Evolutionary conservation across 2,113 vertebrate genomes (phyloP), one percentile per base, ranked within the genome.

Genomic region (Gavialis gangeticus): DNA sequence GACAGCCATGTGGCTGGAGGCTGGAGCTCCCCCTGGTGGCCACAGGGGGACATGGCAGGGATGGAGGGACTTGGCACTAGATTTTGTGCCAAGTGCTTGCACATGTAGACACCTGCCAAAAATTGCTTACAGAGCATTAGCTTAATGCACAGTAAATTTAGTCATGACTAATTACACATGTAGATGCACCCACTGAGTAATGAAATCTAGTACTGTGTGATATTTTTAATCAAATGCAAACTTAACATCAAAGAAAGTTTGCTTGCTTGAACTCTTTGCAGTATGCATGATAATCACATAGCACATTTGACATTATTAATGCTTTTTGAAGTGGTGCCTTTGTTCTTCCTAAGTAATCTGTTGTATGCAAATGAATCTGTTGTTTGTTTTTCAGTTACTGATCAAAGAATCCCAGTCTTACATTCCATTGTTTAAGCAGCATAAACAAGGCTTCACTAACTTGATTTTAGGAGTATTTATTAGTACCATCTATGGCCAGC

Each of bases 171-270:
- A 17, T 76, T 94, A 87, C 80, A 89, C 19, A 80, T 46, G 46
- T 46, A 46, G 46, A 46, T 46, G 46, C 9, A 46, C 46, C 46
- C 46, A 46, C 46, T 46, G 5, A 86, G 87, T 79, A 92, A 94
- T 12, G 37, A 92, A 92, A 87, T 94, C 89, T 83, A 13, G 12
- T 96, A 69, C 60, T 64, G 28, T 92, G 27, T 88, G 59, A 95
- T 85, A 82, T 83, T 91, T 88, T 96, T 89, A 83, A 84, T 84
- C 67, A 93, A 96, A 93, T 82, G 66, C 22, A 6, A 75, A 24
- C 22, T 75, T 54, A 83, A 90, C 76, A 78, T 28, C 0, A 1
- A 93, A 17, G 22, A 81, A 85, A 82, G 66, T 84, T 22, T 82
- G 21, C 76, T 34, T 75, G 46, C 62, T 64, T 90, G 64, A 87